These are phyloP conservation scores for Copidosoma floridanum DNA, from an alignment of 1,140 invertebrate species.

Conservation along the genomic window DNA sequence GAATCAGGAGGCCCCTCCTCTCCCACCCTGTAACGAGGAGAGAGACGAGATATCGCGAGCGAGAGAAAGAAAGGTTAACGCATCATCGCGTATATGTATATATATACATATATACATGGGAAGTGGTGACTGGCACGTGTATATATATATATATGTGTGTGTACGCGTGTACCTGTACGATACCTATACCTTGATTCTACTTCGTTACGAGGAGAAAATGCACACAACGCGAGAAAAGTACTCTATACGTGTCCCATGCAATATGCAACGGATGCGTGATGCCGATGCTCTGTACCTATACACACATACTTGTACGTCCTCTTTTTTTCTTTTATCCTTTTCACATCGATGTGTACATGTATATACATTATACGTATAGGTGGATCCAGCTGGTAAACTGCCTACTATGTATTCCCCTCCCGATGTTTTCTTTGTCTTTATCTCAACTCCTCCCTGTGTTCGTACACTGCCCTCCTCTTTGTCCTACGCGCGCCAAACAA, in stretches of 20 bases:
- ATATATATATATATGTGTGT: not conserved
- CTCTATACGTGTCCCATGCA: constrained; percentile 37
- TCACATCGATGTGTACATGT: no score
- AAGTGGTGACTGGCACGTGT: no score
- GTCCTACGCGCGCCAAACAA: not conserved
- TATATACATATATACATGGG: no score
- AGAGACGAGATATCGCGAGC: not conserved
- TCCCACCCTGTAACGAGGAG: not conserved
- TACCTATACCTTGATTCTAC: constrained; percentile 13
- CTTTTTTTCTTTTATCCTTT: constrained; percentile 1
- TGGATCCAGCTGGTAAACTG: not conserved
- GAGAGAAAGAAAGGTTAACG: not conserved
- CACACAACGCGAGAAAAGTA: constrained; percentile 32
- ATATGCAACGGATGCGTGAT: constrained; percentile 15
- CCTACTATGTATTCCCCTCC: not conserved
- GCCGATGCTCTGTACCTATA: not conserved
- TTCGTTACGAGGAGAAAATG: constrained; percentile 31
- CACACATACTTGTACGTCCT: no score
- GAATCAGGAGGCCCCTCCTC: no score
- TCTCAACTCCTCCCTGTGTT: not conserved
- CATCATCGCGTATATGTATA: not conserved
- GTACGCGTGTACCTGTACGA: not conserved
- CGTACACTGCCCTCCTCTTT: not conserved
- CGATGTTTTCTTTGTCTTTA: not conserved
- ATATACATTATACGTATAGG: no score